Percentiles rank a stretch among this genome's conserved stretches.
phyloP scores from a whole-genome alignment of 2,797 vertebrate species.

The Urophycis tenuis region DNA sequence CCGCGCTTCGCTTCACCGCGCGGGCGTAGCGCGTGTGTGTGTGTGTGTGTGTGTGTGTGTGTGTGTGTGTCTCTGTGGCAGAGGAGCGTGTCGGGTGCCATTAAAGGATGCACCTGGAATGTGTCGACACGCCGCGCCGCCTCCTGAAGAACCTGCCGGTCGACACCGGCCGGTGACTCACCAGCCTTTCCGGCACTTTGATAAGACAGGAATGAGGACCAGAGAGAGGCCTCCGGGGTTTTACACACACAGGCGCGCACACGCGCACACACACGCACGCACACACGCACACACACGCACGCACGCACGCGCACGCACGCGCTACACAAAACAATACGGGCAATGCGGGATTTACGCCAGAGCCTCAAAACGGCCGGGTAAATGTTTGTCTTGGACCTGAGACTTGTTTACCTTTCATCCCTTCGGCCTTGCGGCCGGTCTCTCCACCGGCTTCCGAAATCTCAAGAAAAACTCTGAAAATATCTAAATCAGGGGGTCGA shows the following conservation, averaged over 20 bases:
- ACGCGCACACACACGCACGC: too few relatives aligned
- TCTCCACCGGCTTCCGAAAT: conserved; percentile 38
- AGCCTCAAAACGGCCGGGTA: conserved; percentile 14
- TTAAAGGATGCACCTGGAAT: too few relatives aligned
- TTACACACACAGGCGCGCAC: too few relatives aligned
- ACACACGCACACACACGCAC: too few relatives aligned
- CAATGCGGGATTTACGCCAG: conserved; percentile 22
- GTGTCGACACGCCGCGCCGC: neutral
- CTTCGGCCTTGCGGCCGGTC: conserved; percentile 28
- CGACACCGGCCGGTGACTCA: too few relatives aligned
- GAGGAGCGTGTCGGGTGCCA: too few relatives aligned
- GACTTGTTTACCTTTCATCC: conserved; percentile 34
- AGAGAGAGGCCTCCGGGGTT: neutral
- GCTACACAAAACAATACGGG: conserved; percentile 21
- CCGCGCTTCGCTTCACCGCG: too few relatives aligned
- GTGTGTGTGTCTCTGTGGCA: too few relatives aligned
- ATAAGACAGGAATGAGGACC: neutral
- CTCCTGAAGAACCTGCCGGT: too few relatives aligned
- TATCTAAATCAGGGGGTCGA: conserved; percentile 14
- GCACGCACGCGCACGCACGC: neutral
- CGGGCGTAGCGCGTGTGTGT: too few relatives aligned
- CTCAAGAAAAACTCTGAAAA: conserved; percentile 29
- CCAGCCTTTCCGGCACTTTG: neutral
- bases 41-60: too few relatives aligned
- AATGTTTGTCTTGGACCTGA: conserved; percentile 44